These are phyloP conservation scores for Ornithorhynchus anatinus DNA, from an alignment of 2,113 vertebrate species.

Conservation along the genomic window DNA sequence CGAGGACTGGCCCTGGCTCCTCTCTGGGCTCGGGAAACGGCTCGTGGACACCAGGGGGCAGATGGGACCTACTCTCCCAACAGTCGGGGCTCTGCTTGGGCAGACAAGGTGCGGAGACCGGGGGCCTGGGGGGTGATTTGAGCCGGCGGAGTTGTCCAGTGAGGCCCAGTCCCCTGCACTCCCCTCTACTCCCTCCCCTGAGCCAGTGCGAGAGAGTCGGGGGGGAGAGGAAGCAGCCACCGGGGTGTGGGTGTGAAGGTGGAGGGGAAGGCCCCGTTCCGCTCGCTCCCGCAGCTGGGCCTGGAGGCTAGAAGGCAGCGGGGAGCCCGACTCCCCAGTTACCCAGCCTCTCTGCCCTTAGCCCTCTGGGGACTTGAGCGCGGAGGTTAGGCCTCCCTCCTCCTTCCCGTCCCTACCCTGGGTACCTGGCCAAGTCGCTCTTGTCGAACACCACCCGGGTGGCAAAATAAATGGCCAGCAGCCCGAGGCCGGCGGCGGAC, in stretches of 20 bases:
- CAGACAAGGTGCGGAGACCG: not conserved
- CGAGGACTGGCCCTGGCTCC: not conserved
- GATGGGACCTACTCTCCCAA: constrained; percentile 22
- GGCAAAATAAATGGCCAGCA: constrained; percentile 82
- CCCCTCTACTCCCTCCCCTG: too few species aligned
- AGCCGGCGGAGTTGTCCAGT: too few species aligned
- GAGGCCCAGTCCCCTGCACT: too few species aligned
- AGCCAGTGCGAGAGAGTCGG: too few species aligned
- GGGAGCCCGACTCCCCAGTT: not conserved
- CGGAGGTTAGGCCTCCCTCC: not conserved
- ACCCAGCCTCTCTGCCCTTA: not conserved
- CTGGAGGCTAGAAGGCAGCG: too few species aligned
- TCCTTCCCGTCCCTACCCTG: constrained; percentile 21
- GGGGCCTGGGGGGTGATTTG: too few species aligned
- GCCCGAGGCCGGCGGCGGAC: constrained; percentile 73
- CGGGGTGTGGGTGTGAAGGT: too few species aligned
- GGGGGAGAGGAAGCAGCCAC: too few species aligned
- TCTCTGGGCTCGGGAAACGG: not conserved
- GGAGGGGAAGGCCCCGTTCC: too few species aligned
- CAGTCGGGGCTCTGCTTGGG: too few species aligned
- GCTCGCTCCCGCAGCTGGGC: too few species aligned
- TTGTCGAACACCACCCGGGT: constrained; percentile 81
- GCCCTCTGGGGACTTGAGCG: not conserved
- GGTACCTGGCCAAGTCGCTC: constrained; percentile 72
- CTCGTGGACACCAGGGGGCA: not conserved